Evolutionary conservation across 2,797 vertebrate species (phyloP).

Genomic region (Protosalanx chinensis): DNA sequence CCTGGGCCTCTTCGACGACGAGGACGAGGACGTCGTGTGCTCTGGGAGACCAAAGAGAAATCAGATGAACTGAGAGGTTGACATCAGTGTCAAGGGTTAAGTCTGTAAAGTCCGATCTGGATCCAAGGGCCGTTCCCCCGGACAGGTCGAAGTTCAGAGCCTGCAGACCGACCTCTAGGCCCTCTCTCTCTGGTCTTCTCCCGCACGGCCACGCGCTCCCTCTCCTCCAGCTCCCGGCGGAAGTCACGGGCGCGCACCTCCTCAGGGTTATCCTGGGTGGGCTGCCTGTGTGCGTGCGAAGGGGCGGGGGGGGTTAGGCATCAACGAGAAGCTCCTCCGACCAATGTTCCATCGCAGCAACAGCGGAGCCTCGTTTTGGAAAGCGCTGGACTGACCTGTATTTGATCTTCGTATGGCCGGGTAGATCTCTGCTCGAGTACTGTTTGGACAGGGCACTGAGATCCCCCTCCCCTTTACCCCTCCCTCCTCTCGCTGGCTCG

Average conservation of each 20-base stretch:
- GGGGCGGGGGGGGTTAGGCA: neutral
- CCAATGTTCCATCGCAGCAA: neutral
- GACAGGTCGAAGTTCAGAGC: neutral
- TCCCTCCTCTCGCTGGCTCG: conserved; percentile 93
- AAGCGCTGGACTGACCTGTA: conserved; percentile 79
- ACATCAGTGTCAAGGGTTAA: neutral
- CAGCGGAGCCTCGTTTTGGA: neutral
- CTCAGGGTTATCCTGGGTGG: conserved; percentile 95
- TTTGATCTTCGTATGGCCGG: conserved; percentile 96
- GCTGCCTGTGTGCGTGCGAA: conserved; percentile 72
- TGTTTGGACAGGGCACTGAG: conserved; percentile 95
- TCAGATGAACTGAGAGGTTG: neutral
- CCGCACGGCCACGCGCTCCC: conserved; percentile 84
- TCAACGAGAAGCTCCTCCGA: neutral
- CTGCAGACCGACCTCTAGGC: conserved; percentile 77
- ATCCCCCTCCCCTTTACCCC: conserved; percentile 97
- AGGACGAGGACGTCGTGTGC: conserved; percentile 91
- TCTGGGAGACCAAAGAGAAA: conserved; percentile 66
- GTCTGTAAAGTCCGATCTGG: too few species aligned
- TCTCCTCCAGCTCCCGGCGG: conserved; percentile 94
- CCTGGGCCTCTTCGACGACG: conserved; percentile 93
- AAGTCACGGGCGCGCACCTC: conserved; percentile 96
- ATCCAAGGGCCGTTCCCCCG: neutral
- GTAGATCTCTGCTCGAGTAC: conserved; percentile 94
- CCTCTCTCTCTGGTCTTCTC: conserved; percentile 94